Evolutionary conservation across 2,888 invertebrate genomes (phyloP), one percentile per base, ranked within the genome.

Genomic region (Ceriagrion tenellum): DNA sequence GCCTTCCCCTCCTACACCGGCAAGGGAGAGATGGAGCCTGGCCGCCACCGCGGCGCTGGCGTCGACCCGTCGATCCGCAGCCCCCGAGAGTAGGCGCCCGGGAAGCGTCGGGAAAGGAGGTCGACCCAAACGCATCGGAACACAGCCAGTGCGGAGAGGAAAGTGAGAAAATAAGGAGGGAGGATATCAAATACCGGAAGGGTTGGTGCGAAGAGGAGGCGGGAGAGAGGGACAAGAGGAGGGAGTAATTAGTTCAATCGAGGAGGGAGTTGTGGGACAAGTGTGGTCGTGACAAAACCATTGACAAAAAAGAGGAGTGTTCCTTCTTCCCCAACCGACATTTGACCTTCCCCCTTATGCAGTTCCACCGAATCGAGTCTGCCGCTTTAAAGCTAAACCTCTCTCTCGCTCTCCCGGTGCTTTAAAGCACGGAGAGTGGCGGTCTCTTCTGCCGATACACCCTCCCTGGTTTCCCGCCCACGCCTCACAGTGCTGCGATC

Each of bases 11-110:
- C 81, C 81, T 35, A 12, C 35, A 4, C 30, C 16, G 35, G 12
- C 30, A 18, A 30, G n/a, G n/a, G 69, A 69, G 81, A 81, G 81
- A 69, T 47, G 63, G 26, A 47, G 69, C 69, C 55, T 18, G 35
- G 89, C 55, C 69, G 69, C 69, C 93, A 69, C 69, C 93, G 93
- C n/a, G 93, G 93, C 93, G 93, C 93, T 93, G 40, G 93, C 93
- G 93, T 93, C 93, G 91, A 0, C 18, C 91, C 91, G 91, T 91
- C 91, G 93, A 74, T 93, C 69, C 69, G 93, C 74, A 93, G 74
- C 63, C 47, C 59, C 20, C 59, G 47, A 69, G 93, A 93, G 93
- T 93, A 74, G 93, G 93, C 93, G 93, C 93, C 93, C 74, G 93
- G 93, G 93, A 69, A 63, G 93, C 93, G 93, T 93, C 74, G 93